phyloP scores from a whole-genome alignment of 2,888 invertebrate species.

The Pollenia griseotomentosa region DNA sequence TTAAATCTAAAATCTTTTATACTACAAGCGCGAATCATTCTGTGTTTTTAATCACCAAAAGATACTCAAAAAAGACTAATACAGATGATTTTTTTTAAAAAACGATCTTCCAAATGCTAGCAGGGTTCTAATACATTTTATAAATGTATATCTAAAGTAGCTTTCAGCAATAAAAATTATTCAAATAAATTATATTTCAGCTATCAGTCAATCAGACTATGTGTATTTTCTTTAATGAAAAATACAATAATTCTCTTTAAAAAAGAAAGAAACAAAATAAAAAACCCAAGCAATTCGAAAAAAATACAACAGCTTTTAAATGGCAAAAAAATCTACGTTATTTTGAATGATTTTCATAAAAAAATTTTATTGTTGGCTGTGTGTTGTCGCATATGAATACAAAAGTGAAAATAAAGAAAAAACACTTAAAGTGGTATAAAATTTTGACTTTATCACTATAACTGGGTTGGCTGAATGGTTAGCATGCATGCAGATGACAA shows the following conservation, averaged over 20 bases:
- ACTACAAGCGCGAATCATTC: too few species aligned
- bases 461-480: constrained; percentile 30
- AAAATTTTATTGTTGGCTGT: constrained; percentile 38
- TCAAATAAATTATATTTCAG: background rate
- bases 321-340: constrained; percentile 1
- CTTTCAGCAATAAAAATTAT: background rate
- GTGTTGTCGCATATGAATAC: background rate
- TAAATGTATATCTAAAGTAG: too few species aligned
- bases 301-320: constrained; percentile 29
- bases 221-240: background rate
- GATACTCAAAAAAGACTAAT: too few species aligned
- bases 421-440: constrained; percentile 60
- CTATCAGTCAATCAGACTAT: constrained; percentile 21
- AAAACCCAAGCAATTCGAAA: background rate
- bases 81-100: too few species aligned
- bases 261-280: constrained; percentile 10
- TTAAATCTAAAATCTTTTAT: too few species aligned
- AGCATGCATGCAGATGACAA: constrained; percentile 65
- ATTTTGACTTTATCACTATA: constrained; percentile 62
- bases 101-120: too few species aligned
- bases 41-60: too few species aligned
- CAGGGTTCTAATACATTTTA: too few species aligned
- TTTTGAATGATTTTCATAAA: constrained; percentile 6
- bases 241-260: constrained; percentile 18
- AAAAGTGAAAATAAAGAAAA: constrained; percentile 6